These are phyloP conservation scores for Bufo bufo DNA, from an alignment of 2,113 vertebrate genomes.

Conservation along the genomic window DNA sequence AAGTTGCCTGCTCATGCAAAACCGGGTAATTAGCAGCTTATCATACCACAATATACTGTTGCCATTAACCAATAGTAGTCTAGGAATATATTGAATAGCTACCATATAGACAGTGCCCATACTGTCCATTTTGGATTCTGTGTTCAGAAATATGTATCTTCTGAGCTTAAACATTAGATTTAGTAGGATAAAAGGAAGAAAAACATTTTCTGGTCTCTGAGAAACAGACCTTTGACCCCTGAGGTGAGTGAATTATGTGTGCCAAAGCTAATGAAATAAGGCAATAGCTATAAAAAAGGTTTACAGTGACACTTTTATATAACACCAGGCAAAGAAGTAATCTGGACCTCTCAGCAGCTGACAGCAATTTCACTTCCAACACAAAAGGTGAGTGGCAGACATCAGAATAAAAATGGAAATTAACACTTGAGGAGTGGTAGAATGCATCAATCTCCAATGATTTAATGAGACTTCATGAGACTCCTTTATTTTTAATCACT, in stretches of 20 bases:
- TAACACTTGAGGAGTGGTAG: slow-evolving; percentile 22
- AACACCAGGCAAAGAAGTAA: slow-evolving; percentile 51
- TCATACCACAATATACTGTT: not conserved
- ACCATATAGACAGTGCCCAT: not conserved
- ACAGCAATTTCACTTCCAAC: slow-evolving; percentile 51
- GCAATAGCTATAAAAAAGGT: slow-evolving; percentile 48
- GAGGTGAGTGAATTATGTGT: slow-evolving; percentile 44
- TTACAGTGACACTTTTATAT: slow-evolving; percentile 50
- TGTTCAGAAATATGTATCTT: not conserved
- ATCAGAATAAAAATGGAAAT: slow-evolving; percentile 54
- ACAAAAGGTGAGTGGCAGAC: slow-evolving; percentile 49
- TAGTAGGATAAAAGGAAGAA: not conserved
- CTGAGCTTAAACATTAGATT: not conserved
- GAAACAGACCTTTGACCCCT: slow-evolving; percentile 39
- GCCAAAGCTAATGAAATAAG: slow-evolving; percentile 48
- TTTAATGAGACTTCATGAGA: slow-evolving; percentile 43
- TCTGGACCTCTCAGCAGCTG: slow-evolving; percentile 25
- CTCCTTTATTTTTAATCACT: not conserved
- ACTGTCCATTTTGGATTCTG: not conserved
- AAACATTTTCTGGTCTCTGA: slow-evolving; percentile 7
- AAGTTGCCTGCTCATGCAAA: not conserved
- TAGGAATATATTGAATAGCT: not conserved
- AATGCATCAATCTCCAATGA: slow-evolving; percentile 19
- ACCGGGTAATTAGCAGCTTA: not conserved
- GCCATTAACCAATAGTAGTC: not conserved